Percentiles rank a stretch among this genome's conserved stretches.
Conservation (phyloP, 1,140 invertebrate species). For the Xylocopa sonorina region DNA sequence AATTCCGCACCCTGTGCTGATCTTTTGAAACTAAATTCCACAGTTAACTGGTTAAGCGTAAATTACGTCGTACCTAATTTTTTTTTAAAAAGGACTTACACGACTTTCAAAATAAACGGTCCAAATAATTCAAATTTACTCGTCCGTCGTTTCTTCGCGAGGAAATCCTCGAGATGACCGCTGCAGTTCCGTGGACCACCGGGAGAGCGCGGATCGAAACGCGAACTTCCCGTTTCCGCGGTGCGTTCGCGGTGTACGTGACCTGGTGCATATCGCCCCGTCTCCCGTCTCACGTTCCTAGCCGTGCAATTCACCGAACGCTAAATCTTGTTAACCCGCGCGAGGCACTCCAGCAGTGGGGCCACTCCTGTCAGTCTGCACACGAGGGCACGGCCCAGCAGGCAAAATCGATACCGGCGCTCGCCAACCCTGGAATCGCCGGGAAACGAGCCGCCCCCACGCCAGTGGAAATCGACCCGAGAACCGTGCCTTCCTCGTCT, state of each 20-base stretch:
- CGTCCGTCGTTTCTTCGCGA: background rate
- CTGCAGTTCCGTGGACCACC: background rate
- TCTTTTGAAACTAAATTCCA: no score
- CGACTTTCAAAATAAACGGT: no score
- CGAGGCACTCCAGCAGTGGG: constrained; percentile 17
- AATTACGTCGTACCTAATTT: no score
- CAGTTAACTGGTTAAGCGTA: no score
- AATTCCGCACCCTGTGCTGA: no score
- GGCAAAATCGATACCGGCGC: constrained; percentile 30
- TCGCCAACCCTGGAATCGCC: background rate
- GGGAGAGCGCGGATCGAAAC: background rate
- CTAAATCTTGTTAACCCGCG: constrained; percentile 41
- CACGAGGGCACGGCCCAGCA: constrained; percentile 4
- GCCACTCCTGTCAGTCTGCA: constrained; percentile 32
- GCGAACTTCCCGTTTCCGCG: constrained; percentile 31
- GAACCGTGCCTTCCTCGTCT: background rate
- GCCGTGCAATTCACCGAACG: constrained; percentile 7
- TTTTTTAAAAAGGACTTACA: no score
- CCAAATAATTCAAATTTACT: no score
- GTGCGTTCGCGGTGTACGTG: constrained; percentile 29
- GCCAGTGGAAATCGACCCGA: no score
- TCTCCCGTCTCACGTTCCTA: background rate
- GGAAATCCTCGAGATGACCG: no score
- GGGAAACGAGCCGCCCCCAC: background rate
- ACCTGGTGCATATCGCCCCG: constrained; percentile 10